A percentile compares a stretch with the other conserved stretches of the same genome.
Evolutionary conservation across 2,888 invertebrate genomes (phyloP).

Genomic region (Furcula furcula): DNA sequence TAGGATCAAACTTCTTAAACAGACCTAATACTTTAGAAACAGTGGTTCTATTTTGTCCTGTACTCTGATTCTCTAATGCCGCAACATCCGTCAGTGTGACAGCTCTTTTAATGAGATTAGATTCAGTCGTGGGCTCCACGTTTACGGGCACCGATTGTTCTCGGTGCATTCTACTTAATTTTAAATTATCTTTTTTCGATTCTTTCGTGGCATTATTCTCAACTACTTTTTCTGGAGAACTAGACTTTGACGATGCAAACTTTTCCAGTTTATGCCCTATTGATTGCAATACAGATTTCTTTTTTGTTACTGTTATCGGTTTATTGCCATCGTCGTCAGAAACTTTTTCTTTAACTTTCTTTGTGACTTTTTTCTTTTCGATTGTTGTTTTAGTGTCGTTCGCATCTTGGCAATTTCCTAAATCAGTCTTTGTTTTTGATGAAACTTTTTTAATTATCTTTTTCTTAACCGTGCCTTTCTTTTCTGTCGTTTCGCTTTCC

Average conservation of each 20-base stretch:
- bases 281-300: conserved; percentile 86
- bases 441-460: conserved; percentile 72
- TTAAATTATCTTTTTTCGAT: conserved; percentile 53
- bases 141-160: conserved; percentile 85
- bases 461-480: conserved; percentile 70
- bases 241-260: conserved; percentile 78
- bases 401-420: conserved; percentile 45
- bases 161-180: conserved; percentile 82
- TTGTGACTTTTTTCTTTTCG: conserved; percentile 70
- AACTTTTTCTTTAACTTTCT: conserved; percentile 66
- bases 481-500: conserved; percentile 53
- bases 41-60: conserved; percentile 82
- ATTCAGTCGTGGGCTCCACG: conserved; percentile 81
- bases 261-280: conserved; percentile 90
- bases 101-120: conserved; percentile 86
- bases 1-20: conserved; percentile 87
- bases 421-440: conserved; percentile 70
- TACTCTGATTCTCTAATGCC: conserved; percentile 56
- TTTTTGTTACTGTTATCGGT: conserved; percentile 66
- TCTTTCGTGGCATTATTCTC: conserved; percentile 46
- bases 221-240: conserved; percentile 72
- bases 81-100: conserved; percentile 87
- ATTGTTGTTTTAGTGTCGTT: conserved; percentile 48
- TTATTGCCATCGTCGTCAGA: conserved; percentile 56
- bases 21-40: conserved; percentile 89